Evolutionary conservation across 2,797 vertebrate genomes (phyloP).

Genomic region (Silurus lanzhouensis): DNA sequence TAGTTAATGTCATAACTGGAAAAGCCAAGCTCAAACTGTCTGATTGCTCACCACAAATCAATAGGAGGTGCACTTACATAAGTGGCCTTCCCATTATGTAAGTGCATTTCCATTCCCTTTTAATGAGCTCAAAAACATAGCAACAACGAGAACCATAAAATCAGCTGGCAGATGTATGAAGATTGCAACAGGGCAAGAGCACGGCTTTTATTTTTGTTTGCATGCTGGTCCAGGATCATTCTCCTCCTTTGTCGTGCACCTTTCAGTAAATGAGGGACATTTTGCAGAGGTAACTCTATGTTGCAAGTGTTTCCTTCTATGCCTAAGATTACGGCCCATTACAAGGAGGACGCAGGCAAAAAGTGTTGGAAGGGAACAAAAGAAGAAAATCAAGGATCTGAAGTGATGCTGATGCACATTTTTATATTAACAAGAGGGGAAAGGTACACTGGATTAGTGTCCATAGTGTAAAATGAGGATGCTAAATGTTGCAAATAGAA

Average conservation of each 20-base stretch:
- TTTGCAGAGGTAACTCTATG: conserved; percentile 61
- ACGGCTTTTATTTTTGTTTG: conserved; percentile 64
- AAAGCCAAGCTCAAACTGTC: conserved; percentile 44
- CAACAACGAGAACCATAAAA: conserved; percentile 57
- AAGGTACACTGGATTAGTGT: not conserved
- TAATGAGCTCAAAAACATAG: conserved; percentile 59
- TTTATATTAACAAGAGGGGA: not conserved
- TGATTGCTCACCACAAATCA: conserved; percentile 37
- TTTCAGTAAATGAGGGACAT: conserved; percentile 63
- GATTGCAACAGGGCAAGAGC: conserved; percentile 59
- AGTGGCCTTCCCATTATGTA: conserved; percentile 48
- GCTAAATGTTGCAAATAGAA: not conserved
- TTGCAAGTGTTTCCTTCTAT: conserved; percentile 57
- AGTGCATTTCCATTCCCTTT: conserved; percentile 34
- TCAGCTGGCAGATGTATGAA: conserved; percentile 54
- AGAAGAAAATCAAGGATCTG: not conserved
- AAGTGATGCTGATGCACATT: not conserved
- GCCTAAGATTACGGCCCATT: conserved; percentile 54
- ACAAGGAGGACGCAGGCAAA: conserved; percentile 39
- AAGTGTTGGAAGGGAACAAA: conserved; percentile 30
- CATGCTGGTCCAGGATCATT: conserved; percentile 60
- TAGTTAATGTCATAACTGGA: conserved; percentile 39
- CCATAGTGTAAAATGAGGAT: not conserved
- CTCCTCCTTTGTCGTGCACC: conserved; percentile 29
- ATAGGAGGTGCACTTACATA: conserved; percentile 40